Evolutionary conservation across 2,888 invertebrate genomes (phyloP).

Genomic region (Agrilus cyanescens): DNA sequence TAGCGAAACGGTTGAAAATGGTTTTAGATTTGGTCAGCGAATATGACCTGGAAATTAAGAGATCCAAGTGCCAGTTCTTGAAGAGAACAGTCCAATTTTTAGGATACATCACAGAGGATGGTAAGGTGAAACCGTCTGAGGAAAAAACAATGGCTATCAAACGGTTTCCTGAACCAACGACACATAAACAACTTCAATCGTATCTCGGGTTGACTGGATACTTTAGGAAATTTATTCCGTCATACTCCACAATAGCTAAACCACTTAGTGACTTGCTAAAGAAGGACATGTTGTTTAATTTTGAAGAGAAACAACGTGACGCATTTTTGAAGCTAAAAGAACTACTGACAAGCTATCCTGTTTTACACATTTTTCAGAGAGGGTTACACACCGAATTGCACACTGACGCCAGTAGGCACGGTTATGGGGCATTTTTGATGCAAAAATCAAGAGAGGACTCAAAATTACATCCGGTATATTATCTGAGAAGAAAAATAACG

Average conservation of each 20-base stretch:
- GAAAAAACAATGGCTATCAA: no score
- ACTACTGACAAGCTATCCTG: conserved; percentile 10
- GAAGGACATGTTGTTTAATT: conserved; percentile 12
- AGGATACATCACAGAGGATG: no score
- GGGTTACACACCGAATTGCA: conserved; percentile 19
- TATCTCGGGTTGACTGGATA: conserved; percentile 25
- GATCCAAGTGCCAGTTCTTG: conserved; percentile 27
- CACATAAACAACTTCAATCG: no score
- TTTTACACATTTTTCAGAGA: no score
- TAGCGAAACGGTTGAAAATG: conserved; percentile 9
- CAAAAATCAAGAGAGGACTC: conserved; percentile 15
- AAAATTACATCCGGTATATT: conserved; percentile 23
- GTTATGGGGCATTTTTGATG: conserved; percentile 22
- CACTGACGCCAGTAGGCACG: conserved; percentile 20
- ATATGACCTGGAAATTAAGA: conserved; percentile 23
- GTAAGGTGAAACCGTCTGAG: no score
- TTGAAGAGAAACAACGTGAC: conserved; percentile 8
- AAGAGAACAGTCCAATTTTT: conserved; percentile 10
- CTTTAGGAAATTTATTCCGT: conserved; percentile 23
- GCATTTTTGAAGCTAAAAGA: conserved; percentile 14
- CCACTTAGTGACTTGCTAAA: conserved; percentile 24
- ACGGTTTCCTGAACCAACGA: no score
- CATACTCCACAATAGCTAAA: conserved; percentile 21
- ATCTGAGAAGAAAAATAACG: conserved; percentile 23
- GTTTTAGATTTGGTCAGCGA: no score